Base-by-base conservation (phyloP, 2,888 invertebrate genomes). In the Escarpia spicata region DNA sequence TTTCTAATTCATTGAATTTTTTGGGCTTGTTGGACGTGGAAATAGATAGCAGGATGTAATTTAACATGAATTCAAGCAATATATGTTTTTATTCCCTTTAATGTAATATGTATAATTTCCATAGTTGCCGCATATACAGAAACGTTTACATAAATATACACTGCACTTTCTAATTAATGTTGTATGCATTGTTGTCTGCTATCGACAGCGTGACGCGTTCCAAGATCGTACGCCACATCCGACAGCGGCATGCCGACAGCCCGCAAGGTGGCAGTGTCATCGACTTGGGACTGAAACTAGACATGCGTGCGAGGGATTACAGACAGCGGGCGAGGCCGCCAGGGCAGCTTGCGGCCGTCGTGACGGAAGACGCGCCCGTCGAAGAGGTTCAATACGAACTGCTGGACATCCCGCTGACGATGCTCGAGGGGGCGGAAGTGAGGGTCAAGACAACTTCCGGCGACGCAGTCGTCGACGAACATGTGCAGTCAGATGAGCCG, bases 251-350 rank as follows among this genome's bases (percentile, higher is more conserved):
- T 44, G 92, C 90, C 0, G 43, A n/a, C 43, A 37, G 31, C n/a
- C 43, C 31, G 10, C 75, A 75, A 75, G 75, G 75, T 15, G 92
- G 90, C 43, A 90, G 92, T 52, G 93, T 92, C n/a, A 90, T 92
- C 19, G 60, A 92, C 91, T 92, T 93, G 45, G 92, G 92, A 12
- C 58, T 93, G 90, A 93, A 93, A 52, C 92, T 93, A 12, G 92
- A 93, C n/a, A 92, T 93, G 92, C 91, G 91, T 58, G 37, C 43
- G 37, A 37, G 92, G 45, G 37, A 91, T 45, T 43, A 91, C 91
- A 19, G 26, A 75, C 75, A 75, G 75, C 75, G 75, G 26, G n/a
- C 75, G 26, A 75, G 75, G 26, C 75, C 75, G 3, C 75, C 75
- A n/a, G n/a, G 75, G 19, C 75, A 19, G 26, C 75, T 26, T n/a